phyloP scores from a whole-genome alignment of 2,797 vertebrate genomes.

The Enteromius radiatus region DNA sequence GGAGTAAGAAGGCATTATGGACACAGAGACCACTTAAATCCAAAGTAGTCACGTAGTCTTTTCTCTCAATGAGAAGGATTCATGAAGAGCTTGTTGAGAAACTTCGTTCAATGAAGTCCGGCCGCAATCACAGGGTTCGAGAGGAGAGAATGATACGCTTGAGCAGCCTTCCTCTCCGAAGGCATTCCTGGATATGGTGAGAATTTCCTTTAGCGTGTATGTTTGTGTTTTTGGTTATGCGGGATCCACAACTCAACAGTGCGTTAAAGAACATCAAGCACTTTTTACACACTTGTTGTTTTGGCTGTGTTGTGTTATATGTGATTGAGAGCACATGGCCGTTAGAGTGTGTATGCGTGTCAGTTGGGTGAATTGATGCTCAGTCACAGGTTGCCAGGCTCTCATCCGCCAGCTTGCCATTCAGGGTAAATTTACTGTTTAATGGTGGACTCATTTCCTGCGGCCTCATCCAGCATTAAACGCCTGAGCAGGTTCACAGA shows the following conservation, averaged over 20 bases:
- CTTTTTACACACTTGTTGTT: constrained; percentile 17
- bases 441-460: constrained; percentile 76
- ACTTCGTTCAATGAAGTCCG: constrained; percentile 75
- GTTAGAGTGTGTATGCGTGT: constrained; percentile 54
- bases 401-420: constrained; percentile 49
- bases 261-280: not conserved
- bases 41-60: not conserved
- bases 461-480: constrained; percentile 72
- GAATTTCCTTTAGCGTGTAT: constrained; percentile 52
- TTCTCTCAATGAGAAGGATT: constrained; percentile 36
- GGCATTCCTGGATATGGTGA: constrained; percentile 86
- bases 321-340: constrained; percentile 26
- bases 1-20: not conserved
- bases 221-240: constrained; percentile 21
- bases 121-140: constrained; percentile 67
- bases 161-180: constrained; percentile 75
- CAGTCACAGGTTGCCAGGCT: constrained; percentile 11
- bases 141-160: constrained; percentile 78
- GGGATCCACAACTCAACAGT: not conserved
- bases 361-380: constrained; percentile 39
- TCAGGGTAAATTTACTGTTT: constrained; percentile 73
- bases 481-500: constrained; percentile 64
- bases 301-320: not conserved
- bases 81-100: constrained; percentile 24
- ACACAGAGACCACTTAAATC: not conserved